phyloP scores from a whole-genome alignment of 2,888 invertebrate species.

The Octonoba sinensis region DNA sequence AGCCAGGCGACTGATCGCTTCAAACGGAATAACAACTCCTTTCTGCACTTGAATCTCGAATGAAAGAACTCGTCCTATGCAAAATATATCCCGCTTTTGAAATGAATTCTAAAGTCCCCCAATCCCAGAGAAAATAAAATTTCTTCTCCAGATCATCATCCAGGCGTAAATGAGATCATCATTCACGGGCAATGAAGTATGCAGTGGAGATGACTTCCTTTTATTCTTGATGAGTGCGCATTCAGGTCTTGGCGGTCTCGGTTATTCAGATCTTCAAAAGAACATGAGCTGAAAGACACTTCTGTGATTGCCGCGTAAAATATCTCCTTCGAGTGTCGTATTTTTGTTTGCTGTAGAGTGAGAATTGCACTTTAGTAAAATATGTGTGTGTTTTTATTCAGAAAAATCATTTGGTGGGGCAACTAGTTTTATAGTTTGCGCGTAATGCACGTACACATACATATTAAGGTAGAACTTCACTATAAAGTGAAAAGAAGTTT shows the following conservation, averaged over 20 bases:
- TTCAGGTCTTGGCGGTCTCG: constrained; percentile 6
- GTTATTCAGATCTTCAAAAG: constrained; percentile 19
- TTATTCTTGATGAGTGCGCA: constrained; percentile 4
- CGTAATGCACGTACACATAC: too few relatives aligned
- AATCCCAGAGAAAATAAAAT: constrained; percentile 13
- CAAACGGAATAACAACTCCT: constrained; percentile 12
- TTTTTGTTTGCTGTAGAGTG: too few relatives aligned
- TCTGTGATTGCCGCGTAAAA: too few relatives aligned
- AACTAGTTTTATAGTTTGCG: too few relatives aligned
- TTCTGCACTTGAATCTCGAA: background rate
- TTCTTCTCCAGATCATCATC: constrained; percentile 7
- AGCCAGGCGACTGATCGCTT: too few relatives aligned
- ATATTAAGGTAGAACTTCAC: too few relatives aligned
- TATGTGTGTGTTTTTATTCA: too few relatives aligned
- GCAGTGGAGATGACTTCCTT: constrained; percentile 20
- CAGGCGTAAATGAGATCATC: constrained; percentile 30
- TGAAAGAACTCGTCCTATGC: constrained; percentile 16
- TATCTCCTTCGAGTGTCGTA: too few relatives aligned
- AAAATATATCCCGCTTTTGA: constrained; percentile 44
- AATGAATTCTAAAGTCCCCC: constrained; percentile 30
- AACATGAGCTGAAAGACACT: constrained; percentile 32
- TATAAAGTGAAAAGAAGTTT: too few relatives aligned
- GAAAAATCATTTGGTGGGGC: too few relatives aligned
- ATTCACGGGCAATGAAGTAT: constrained; percentile 46
- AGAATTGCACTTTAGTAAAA: too few relatives aligned